Conservation (phyloP, 2,888 invertebrate genomes). For the Venusia cambrica region DNA sequence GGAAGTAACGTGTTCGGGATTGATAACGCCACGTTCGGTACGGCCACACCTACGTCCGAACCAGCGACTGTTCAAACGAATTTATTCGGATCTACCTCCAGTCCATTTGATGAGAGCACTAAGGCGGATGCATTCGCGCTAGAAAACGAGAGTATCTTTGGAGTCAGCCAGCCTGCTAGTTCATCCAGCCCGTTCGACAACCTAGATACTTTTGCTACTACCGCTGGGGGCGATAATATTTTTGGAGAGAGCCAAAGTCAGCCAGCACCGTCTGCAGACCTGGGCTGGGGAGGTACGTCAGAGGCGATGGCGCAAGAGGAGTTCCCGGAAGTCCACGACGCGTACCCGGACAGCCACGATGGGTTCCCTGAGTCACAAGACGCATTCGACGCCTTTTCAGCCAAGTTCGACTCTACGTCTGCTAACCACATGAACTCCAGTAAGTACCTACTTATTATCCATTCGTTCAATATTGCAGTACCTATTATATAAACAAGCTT, state of each 20-base stretch:
- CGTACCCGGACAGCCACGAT: slow-evolving; percentile 66
- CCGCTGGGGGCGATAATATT: slow-evolving; percentile 21
- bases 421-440: slow-evolving; percentile 56
- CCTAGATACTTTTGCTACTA: slow-evolving; percentile 19
- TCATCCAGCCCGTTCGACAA: slow-evolving; percentile 22
- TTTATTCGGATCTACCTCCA: slow-evolving; percentile 34
- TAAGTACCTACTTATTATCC: too few species aligned
- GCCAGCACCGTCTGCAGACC: slow-evolving; percentile 36
- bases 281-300: slow-evolving; percentile 46
- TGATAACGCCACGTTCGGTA: slow-evolving; percentile 29
- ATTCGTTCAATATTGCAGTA: too few species aligned
- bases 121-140: slow-evolving; percentile 25
- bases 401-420: slow-evolving; percentile 90
- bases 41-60: slow-evolving; percentile 16
- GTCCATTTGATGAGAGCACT: slow-evolving; percentile 28
- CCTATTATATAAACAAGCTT: too few species aligned
- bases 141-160: slow-evolving; percentile 28
- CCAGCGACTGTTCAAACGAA: slow-evolving; percentile 29
- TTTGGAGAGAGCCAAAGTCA: slow-evolving; percentile 31
- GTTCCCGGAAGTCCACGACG: slow-evolving; percentile 62
- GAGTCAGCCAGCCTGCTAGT: slow-evolving; percentile 27
- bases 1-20: slow-evolving; percentile 33
- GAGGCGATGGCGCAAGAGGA: slow-evolving; percentile 55
- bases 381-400: slow-evolving; percentile 92
- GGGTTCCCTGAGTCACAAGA: slow-evolving; percentile 54